phyloP scores from a whole-genome alignment of 37 sponge, comb jelly and placozoan species.

The Oopsacas minuta region DNA sequence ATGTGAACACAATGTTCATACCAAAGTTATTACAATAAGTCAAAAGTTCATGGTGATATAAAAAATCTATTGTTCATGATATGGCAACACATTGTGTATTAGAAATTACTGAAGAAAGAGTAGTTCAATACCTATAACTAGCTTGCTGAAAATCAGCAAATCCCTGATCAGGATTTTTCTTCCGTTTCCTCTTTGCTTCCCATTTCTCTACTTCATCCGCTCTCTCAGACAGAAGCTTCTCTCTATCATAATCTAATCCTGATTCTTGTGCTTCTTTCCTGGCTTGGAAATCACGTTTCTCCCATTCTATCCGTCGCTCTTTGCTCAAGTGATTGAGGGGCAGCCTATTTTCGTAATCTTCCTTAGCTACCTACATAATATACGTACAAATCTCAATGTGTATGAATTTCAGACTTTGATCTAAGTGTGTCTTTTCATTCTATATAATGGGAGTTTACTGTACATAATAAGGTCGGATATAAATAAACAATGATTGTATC shows the following conservation, averaged over 20 bases:
- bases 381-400: too few relatives aligned
- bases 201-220: slow-evolving; percentile 78
- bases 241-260: slow-evolving; percentile 77
- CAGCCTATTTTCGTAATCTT: slow-evolving; percentile 74
- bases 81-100: too few relatives aligned
- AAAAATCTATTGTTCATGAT: too few relatives aligned
- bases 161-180: slow-evolving; percentile 89
- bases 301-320: slow-evolving; percentile 78
- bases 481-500: not conserved
- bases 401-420: too few relatives aligned
- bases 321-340: slow-evolving; percentile 79
- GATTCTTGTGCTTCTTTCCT: slow-evolving; percentile 68
- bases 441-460: too few relatives aligned
- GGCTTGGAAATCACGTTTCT: slow-evolving; percentile 59
- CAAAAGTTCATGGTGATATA: too few relatives aligned
- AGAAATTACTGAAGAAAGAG: too few relatives aligned
- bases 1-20: too few relatives aligned
- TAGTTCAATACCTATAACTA: not conserved
- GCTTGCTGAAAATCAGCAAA: slow-evolving; percentile 51
- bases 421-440: too few relatives aligned
- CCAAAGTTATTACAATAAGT: too few relatives aligned
- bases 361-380: slow-evolving; percentile 66
- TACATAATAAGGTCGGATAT: not conserved
- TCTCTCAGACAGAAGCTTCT: slow-evolving; percentile 48
- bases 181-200: slow-evolving; percentile 58